phyloP scores from a whole-genome alignment of 2,113 vertebrate species.

The Nannospalax galili region DNA sequence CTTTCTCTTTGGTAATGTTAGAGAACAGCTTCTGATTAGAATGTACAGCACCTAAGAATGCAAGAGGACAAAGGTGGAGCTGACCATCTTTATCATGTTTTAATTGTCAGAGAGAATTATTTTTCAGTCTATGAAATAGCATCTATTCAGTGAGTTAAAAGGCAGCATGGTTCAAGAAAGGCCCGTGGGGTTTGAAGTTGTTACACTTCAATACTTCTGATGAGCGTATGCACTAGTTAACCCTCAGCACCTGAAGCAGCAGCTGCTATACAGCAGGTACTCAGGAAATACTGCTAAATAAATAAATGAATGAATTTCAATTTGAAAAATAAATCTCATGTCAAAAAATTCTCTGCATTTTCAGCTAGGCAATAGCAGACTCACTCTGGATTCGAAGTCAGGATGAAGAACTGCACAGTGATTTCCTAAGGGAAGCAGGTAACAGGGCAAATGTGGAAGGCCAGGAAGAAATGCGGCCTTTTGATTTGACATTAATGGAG shows the following conservation, averaged over 20 bases:
- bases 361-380: not conserved
- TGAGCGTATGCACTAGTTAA: not conserved
- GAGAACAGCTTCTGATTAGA: not conserved
- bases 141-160: not conserved
- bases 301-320: not conserved
- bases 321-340: constrained; percentile 35
- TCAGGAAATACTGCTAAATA: not conserved
- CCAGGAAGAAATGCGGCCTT: constrained; percentile 34
- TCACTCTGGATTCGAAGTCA: not conserved
- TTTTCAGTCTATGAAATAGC: not conserved
- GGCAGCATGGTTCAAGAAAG: not conserved
- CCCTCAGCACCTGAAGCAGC: not conserved
- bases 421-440: constrained; percentile 43
- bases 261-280: not conserved
- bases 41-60: not conserved
- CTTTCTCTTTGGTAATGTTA: not conserved
- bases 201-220: not conserved
- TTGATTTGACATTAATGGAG: constrained; percentile 81
- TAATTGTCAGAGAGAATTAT: not conserved
- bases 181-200: not conserved
- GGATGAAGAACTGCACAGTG: not conserved
- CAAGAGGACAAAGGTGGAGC: not conserved
- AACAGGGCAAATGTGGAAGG: constrained; percentile 2
- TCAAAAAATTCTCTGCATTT: not conserved
- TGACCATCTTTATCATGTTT: not conserved